Base-by-base conservation (phyloP, 2,888 invertebrate species). In the Tiliacea citrago region DNA sequence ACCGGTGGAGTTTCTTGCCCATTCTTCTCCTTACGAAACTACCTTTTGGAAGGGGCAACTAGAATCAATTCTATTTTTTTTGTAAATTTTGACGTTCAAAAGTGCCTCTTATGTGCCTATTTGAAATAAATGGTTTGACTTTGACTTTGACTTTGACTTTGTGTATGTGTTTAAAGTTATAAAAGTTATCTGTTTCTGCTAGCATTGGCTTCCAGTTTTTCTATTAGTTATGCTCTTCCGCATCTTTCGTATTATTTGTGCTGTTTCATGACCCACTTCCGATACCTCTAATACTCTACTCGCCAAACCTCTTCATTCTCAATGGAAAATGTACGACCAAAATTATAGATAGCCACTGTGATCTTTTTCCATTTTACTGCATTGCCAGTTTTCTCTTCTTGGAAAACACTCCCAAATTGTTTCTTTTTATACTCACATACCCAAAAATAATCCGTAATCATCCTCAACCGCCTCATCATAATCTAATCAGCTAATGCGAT, bases 401-500 rank as follows among this genome's bases (percentile, higher is more conserved):
- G 5, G 2, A 35, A 68, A 68, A 63, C 10, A 21, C 21, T 12
- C 35, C 1, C 3, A 62, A 76, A 68, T 42, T 58, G 51, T 49
- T 68, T 75, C 42, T 73, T 69, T 63, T 58, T 61, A 67, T 71
- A 68, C 39, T 39, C 71, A 68, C 69, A 67, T 35, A 68, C 63
- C 69, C 69, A 51, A 75, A 75, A 65, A 76, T 80, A 76, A 78
- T 75, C 51, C 62, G 47, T 53, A 42, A 71, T 75, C 75, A 79
- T 60, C 75, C 29, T 21, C 45, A 35, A 68, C 53, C 79, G 24
- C 53, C 74, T 69, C 73, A 82, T 79, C 73, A 79, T 82, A 84
- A 82, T 67, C 68, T 76, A 85, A 86, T 85, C 82, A 82, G 65
- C 69, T 81, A 86, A 86, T 81, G 66, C 75, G 68, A 86, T 81